Base-by-base conservation (phyloP, 2,113 vertebrate species). In the Polypterus senegalus region DNA sequence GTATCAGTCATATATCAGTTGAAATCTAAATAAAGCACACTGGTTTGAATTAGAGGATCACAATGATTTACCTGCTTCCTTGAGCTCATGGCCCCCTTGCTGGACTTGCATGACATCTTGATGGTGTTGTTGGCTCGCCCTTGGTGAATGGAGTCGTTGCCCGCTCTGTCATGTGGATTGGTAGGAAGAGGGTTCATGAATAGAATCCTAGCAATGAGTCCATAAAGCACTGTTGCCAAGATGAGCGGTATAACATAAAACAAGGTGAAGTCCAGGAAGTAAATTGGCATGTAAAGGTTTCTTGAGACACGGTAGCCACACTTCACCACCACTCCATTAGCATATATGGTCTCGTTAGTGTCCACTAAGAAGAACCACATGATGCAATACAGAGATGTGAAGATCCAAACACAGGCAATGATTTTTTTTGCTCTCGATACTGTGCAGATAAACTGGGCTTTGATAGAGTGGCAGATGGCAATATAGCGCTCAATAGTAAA, bases 291-390 rank as follows among this genome's bases (percentile, higher is more conserved):
- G 74, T 90, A 92, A 63, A 91, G 82, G 64, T 74, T 84, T 63
- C 87, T 79, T 53, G 89, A 89, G 62, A 89, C 82, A 0, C 83
- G 80, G 72, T 90, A 91, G 70, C 85, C 87, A 4, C 91, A 88
- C 11, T 65, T 85, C 69, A 89, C 83, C 53, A 85, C 84, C 44
- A 80, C 74, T 3, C 90, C 87, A 1, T 91, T 83, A 2, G 73
- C 70, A 47, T 86, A 89, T 63, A 71, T 73, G 2, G 79, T 81
- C 61, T 91, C 80, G 3, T 83, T 71, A 0, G 78, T 88, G 79
- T 92, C 87, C 77, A 89, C 90, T 57, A 92, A 73, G 75, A 93
- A 92, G 80, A 91, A 89, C 90, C 90, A 92, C 83, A 91, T 86
- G 11, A 86, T 78, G 51, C 90, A 89, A 71, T 86, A 91, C 65